Base-by-base conservation (phyloP, 92 coral and sea anemone species). In the Muricea muricata region DNA sequence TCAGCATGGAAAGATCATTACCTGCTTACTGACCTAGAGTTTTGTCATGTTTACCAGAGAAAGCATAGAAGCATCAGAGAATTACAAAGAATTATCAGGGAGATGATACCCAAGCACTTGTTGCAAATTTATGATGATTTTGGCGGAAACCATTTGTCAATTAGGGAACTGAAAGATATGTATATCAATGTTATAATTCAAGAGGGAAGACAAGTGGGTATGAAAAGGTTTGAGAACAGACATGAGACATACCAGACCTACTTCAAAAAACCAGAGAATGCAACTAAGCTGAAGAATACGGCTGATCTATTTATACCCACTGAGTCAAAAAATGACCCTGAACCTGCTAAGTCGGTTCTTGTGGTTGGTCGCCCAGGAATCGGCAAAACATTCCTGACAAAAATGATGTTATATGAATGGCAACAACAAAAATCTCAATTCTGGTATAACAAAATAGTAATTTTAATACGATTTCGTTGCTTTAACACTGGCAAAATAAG, bases 341-440 rank as follows among this genome's bases (percentile, higher is more conserved):
- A n/a, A n/a, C n/a, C 73, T 78, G 84, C 92, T 15, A 86, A 39
- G 0, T 55, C 79, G 30, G 87, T 87, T 35, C 91, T 90, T 7
- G 40, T 83, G 14, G 48, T 90, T 24, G 91, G 91, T 15, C 85
- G 93, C 33, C 91, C 93, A 0, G 93, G 93, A 18, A 83, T 90
- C 40, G 93, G 93, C 48, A 90, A 90, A 61, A 58, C 93, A 29
- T 34, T 87, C 60, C 28, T 46, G 56, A 26, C 35, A 17, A 11
- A 41, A 39, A 39, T 42, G 17, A 41, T 41, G 11, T 46, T 73
- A 1, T 4, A 41, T 30, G 31, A 73, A 7, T 39, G 79, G 56
- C 47, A 52, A 23, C 17, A 41, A 41, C 13, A 41, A 42, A 2
- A 17, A 24, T 29, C 2, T 23, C 58, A 39, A 41, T 73, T 42